Percentiles rank a stretch among this genome's conserved stretches.
phyloP scores from a whole-genome alignment of 2,113 vertebrate genomes.

The Gila orcuttii region DNA sequence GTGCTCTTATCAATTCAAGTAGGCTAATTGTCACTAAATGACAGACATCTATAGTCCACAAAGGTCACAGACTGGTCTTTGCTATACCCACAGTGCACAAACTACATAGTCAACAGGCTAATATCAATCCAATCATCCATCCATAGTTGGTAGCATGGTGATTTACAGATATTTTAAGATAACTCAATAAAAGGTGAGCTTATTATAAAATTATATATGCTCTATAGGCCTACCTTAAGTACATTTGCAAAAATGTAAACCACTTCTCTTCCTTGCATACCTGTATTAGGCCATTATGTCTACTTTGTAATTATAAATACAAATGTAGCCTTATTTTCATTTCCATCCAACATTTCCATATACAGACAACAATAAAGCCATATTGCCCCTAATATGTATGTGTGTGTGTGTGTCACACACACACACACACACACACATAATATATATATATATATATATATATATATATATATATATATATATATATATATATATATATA shows the following conservation, averaged over 20 bases:
- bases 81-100: background rate
- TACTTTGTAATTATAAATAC: background rate
- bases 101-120: conserved; percentile 3
- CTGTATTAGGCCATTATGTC: background rate
- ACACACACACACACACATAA: no score
- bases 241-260: background rate
- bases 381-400: background rate
- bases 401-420: no score
- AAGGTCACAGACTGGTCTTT: background rate
- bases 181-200: background rate
- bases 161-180: background rate
- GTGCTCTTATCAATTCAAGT: background rate
- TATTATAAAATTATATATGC: background rate
- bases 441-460: no score
- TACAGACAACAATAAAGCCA: background rate
- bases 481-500: no score
- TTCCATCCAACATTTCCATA: background rate
- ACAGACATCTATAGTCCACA: background rate
- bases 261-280: background rate
- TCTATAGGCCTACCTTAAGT: background rate
- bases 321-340: background rate
- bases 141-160: background rate
- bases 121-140: background rate
- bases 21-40: background rate
- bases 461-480: no score